Percentiles rank a stretch among this genome's conserved stretches.
Evolutionary conservation across 2,888 invertebrate genomes (phyloP).

Genomic region (Drosophila anceps): DNA sequence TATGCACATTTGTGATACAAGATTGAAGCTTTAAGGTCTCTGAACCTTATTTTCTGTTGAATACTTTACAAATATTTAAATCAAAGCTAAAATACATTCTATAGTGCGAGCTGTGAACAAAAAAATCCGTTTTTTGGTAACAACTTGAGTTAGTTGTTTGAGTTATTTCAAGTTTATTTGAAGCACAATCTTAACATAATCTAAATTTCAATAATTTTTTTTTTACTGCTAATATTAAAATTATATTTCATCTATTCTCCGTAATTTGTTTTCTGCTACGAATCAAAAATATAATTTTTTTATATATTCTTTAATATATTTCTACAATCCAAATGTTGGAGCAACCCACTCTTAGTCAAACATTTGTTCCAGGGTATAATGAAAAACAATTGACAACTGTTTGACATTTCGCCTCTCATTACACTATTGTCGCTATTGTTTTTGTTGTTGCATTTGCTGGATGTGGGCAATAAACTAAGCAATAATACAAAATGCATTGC

Average conservation of each 20-base stretch:
- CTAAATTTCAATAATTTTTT: no score
- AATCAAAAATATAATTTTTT: background rate
- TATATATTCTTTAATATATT: background rate
- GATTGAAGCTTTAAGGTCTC: no score
- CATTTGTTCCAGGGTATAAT: constrained; percentile 10
- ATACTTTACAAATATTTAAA: no score
- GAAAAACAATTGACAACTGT: constrained; percentile 39
- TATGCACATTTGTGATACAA: no score
- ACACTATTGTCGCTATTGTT: constrained; percentile 8
- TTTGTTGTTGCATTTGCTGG: constrained; percentile 14
- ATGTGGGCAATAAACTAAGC: constrained; percentile 42
- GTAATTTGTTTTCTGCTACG: background rate
- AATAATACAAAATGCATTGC: constrained; percentile 59
- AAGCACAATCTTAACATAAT: background rate
- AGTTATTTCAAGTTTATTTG: background rate
- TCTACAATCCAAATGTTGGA: background rate
- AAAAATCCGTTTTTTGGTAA: no score
- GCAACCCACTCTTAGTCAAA: background rate
- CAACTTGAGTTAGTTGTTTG: background rate
- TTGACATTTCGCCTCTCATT: constrained; percentile 49
- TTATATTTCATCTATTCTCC: background rate
- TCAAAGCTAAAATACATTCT: no score
- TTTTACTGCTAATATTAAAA: background rate
- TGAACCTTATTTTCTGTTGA: no score
- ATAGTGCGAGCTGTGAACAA: no score